Evolutionary conservation across 2,113 vertebrate genomes (phyloP), one percentile per base, ranked within the genome.

Genomic region (Cyanoramphus novaezelandiae): DNA sequence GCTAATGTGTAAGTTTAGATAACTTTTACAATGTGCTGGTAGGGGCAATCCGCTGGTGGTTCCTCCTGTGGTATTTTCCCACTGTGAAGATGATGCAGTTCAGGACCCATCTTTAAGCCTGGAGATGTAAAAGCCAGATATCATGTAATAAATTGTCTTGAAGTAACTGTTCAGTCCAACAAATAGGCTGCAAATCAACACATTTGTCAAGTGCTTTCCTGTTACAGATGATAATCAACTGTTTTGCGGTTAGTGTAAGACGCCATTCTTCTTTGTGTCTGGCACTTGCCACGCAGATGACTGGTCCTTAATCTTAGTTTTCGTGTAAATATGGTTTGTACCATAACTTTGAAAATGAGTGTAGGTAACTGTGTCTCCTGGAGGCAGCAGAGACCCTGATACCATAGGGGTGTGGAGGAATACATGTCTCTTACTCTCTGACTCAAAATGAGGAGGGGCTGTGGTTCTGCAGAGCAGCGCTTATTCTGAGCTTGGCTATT

Each of bases 191-290:
- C 83, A 78, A 88, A 93, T 93, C 90, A 94, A 46, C 43, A 27
- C 35, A 27, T 93, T 86, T 86, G 65, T 94, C 91, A 86, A 93
- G 53, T 60, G 41, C 31, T 94, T 96, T 94, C 92, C 80, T 97
- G 92, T 93, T 79, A 68, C 57, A 92, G 53, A 93, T 87, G 62
- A 62, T 91, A 71, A 92, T 96, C 80, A 92, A 74, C 81, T 72
- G 53, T 79, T 96, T 21, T 86, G 77, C 41, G 86, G 80, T 94
- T 92, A 75, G 49, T 67, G 10, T 78, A 81, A 75, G 53, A 76
- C 13, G 35, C 31, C 39, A 28, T 75, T 78, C n/a, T 92, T 85
- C 74, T 60, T 72, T 53, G 46, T 80, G 85, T 85, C 78, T 92
- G 82, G 70, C 67, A 17, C 23, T 97, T 85, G 53, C 21, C 57